These are phyloP conservation scores for Sacculina carcini DNA, from an alignment of 2,888 invertebrate genomes.

Conservation along the genomic window DNA sequence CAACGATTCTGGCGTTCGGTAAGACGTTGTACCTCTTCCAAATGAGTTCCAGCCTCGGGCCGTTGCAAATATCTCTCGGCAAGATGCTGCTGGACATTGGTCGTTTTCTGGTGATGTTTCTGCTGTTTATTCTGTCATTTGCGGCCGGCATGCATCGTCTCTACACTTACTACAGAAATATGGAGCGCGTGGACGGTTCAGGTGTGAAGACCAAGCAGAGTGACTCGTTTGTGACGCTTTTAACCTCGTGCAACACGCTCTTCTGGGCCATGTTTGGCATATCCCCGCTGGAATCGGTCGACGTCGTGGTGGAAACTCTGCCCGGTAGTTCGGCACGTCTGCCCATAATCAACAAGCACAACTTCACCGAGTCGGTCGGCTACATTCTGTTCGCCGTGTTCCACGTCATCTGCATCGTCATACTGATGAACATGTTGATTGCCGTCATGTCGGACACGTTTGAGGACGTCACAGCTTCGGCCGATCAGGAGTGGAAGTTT, in stretches of 20 bases:
- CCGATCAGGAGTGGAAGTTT: slow-evolving; percentile 47
- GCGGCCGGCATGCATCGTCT: slow-evolving; percentile 31
- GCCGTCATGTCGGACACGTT: slow-evolving; percentile 47
- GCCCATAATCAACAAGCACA: slow-evolving; percentile 26
- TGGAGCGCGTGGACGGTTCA: slow-evolving; percentile 30
- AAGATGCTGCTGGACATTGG: slow-evolving; percentile 39
- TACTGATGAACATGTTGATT: slow-evolving; percentile 45
- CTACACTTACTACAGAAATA: slow-evolving; percentile 37
- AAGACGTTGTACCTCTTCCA: slow-evolving; percentile 34
- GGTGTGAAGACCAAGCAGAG: slow-evolving; percentile 31
- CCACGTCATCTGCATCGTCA: slow-evolving; percentile 40
- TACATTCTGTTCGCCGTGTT: slow-evolving; percentile 31
- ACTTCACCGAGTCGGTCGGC: slow-evolving; percentile 36
- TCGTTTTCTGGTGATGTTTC: slow-evolving; percentile 33
- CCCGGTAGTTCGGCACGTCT: slow-evolving; percentile 21
- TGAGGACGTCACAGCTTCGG: slow-evolving; percentile 37
- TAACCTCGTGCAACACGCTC: slow-evolving; percentile 31
- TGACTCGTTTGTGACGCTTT: slow-evolving; percentile 30
- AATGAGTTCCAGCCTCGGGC: slow-evolving; percentile 34
- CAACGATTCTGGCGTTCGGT: slow-evolving; percentile 36
- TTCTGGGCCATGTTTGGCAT: slow-evolving; percentile 43
- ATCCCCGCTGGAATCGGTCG: slow-evolving; percentile 34
- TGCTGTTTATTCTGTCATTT: slow-evolving; percentile 31
- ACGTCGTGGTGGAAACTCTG: slow-evolving; percentile 34
- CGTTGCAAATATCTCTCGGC: slow-evolving; percentile 29